A percentile compares a stretch with the other conserved stretches of the same genome.
Conservation (phyloP, 1,140 invertebrate species). For the Drosophila repletoides region DNA sequence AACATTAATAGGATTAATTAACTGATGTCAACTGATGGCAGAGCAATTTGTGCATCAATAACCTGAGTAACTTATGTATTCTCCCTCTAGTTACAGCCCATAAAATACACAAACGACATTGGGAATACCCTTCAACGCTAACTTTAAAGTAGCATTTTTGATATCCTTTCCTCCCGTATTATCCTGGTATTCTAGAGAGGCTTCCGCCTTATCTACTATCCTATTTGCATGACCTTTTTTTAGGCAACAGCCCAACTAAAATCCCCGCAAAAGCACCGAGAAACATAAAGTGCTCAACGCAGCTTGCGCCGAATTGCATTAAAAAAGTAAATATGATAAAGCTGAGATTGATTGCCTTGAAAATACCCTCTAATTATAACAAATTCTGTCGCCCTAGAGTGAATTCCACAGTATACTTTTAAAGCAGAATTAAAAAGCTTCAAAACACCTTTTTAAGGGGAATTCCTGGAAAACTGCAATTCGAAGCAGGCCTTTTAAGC, state of each 20-base stretch:
- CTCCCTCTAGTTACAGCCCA: too few species aligned
- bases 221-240: conserved; percentile 28
- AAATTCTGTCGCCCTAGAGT: too few species aligned
- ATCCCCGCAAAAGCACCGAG: neutral
- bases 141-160: too few species aligned
- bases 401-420: too few species aligned
- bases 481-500: too few species aligned
- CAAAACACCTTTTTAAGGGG: too few species aligned
- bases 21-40: conserved; percentile 57
- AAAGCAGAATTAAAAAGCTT: too few species aligned
- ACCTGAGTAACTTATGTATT: conserved; percentile 5
- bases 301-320: neutral
- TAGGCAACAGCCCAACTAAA: neutral
- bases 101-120: too few species aligned
- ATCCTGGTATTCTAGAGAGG: neutral
- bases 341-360: too few species aligned
- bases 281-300: conserved; percentile 32
- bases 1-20: conserved; percentile 70
- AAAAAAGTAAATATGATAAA: neutral
- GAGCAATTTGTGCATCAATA: conserved; percentile 37
- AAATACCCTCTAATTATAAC: too few species aligned
- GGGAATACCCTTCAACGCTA: too few species aligned
- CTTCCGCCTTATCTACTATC: conserved; percentile 26
- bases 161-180: neutral
- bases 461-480: too few species aligned